Conservation (phyloP, 1,140 invertebrate genomes). For the Zaprionus camerounensis region DNA sequence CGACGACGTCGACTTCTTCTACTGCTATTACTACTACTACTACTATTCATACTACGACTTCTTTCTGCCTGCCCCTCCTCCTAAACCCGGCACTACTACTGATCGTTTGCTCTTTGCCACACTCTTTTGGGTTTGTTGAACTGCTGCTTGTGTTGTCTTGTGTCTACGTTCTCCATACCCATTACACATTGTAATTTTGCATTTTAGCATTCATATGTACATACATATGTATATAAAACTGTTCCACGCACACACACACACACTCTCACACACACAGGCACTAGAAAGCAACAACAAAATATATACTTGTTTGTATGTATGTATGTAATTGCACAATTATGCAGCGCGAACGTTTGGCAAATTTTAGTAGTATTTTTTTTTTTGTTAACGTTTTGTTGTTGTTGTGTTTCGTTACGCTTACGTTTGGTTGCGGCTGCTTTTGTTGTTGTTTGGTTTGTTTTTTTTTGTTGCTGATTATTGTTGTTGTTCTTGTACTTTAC, state of each 20-base stretch:
- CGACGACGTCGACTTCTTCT: conserved; percentile 4
- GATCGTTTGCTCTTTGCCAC: conserved; percentile 28
- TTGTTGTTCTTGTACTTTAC: conserved; percentile 43
- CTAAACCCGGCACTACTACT: neutral
- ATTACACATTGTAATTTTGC: conserved; percentile 71
- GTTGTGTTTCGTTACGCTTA: conserved; percentile 40
- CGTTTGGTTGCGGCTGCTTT: conserved; percentile 41
- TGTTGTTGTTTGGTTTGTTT: conserved; percentile 45
- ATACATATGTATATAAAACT: conserved; percentile 40
- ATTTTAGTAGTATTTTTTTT: conserved; percentile 42
- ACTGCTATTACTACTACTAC: conserved; percentile 21
- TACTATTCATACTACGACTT: conserved; percentile 20
- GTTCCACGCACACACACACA: conserved; percentile 43
- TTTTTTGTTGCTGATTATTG: conserved; percentile 30
- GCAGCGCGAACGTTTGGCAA: conserved; percentile 67
- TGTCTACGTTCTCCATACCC: conserved; percentile 35
- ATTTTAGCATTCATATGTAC: conserved; percentile 63
- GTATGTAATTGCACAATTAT: conserved; percentile 77
- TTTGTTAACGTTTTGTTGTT: conserved; percentile 32
- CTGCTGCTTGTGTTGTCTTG: conserved; percentile 36
- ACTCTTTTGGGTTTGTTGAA: conserved; percentile 61
- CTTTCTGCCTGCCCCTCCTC: conserved; percentile 4
- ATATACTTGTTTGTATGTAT: conserved; percentile 22
- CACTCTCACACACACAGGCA: conserved; percentile 35
- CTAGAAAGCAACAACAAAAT: conserved; percentile 53